These are phyloP conservation scores for Liopterus haemorrhoidalis DNA, from an alignment of 2,888 invertebrate species.

Conservation along the genomic window DNA sequence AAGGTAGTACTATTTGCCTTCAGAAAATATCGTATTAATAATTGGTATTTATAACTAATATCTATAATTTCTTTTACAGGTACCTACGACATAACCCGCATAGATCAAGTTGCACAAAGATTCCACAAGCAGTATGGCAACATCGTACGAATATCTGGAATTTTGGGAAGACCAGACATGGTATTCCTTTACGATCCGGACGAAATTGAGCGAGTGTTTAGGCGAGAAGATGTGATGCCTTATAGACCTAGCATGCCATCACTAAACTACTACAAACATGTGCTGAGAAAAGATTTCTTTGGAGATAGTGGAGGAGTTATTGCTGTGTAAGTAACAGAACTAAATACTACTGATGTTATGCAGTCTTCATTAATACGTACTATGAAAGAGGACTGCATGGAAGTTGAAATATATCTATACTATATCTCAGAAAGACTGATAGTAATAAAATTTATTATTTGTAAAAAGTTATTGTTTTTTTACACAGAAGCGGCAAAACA, in stretches of 20 bases:
- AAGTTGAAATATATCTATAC: no score
- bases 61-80: conserved; percentile 45
- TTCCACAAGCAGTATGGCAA: conserved; percentile 58
- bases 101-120: conserved; percentile 59
- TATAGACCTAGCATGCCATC: conserved; percentile 72
- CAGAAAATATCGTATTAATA: background rate
- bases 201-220: conserved; percentile 63
- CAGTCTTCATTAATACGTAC: no score
- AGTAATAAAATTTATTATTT: no score
- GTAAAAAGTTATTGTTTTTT: no score
- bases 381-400: no score
- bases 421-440: no score
- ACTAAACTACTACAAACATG: conserved; percentile 66
- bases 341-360: no score
- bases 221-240: conserved; percentile 62
- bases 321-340: conserved; percentile 57
- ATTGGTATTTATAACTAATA: background rate
- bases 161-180: conserved; percentile 67
- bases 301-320: conserved; percentile 63
- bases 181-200: conserved; percentile 65
- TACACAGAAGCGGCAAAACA: no score
- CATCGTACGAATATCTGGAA: conserved; percentile 61
- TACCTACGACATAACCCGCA: conserved; percentile 57
- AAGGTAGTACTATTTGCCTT: background rate
- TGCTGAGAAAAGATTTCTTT: conserved; percentile 62